A percentile compares a stretch with the other conserved stretches of the same genome.
Evolutionary conservation across 2,888 invertebrate species (phyloP).

Genomic region (Exephanes ischioxanthus): DNA sequence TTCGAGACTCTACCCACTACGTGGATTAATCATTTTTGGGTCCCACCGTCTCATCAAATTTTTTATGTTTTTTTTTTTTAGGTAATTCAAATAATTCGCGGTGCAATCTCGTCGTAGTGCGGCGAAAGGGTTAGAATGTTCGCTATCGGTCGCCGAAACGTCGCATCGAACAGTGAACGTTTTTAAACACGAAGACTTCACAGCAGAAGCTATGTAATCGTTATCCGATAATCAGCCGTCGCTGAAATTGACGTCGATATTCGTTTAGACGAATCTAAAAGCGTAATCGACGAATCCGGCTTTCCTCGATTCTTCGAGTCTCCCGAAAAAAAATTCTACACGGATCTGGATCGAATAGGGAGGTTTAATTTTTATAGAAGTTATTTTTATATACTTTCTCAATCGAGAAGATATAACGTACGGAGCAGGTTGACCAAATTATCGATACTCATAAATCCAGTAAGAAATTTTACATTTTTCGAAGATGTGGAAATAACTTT

Average conservation of each 20-base stretch:
- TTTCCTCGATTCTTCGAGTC: too few relatives aligned
- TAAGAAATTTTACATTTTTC: background rate
- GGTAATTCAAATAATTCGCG: background rate
- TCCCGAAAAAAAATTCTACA: too few relatives aligned
- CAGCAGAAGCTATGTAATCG: background rate
- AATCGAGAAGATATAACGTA: too few relatives aligned
- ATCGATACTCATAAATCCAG: too few relatives aligned
- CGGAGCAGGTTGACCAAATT: too few relatives aligned
- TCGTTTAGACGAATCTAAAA: background rate
- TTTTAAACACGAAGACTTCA: background rate
- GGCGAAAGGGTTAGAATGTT: background rate
- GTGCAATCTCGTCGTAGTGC: background rate
- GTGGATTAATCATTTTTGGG: too few relatives aligned
- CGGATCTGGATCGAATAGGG: too few relatives aligned
- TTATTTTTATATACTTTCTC: too few relatives aligned
- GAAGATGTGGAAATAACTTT: background rate
- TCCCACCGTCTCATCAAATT: too few relatives aligned
- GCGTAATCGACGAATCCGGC: background rate
- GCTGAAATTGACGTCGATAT: background rate
- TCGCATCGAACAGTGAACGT: background rate
- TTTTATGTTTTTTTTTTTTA: too few relatives aligned
- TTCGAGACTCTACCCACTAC: background rate
- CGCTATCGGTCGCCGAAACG: background rate
- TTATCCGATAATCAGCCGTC: background rate
- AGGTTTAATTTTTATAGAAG: too few relatives aligned